Evolutionary conservation across 1,140 invertebrate species (phyloP).

Genomic region (Orchesella cincta): DNA sequence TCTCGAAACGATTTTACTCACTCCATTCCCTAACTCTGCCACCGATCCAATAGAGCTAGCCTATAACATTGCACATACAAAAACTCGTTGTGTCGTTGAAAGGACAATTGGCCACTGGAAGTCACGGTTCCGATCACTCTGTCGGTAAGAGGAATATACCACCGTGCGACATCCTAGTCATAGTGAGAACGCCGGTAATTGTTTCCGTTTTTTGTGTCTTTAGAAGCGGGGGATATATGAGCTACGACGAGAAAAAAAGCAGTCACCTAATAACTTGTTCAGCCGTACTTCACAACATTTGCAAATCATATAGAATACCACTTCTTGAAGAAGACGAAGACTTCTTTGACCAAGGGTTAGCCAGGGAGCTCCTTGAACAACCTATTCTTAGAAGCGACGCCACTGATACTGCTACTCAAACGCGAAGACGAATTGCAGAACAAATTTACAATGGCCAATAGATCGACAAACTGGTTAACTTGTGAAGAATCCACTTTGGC

Average conservation of each 20-base stretch:
- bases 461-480: too few relatives aligned
- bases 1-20: conserved; percentile 29
- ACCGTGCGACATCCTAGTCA: background rate
- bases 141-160: background rate
- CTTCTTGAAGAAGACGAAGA: background rate
- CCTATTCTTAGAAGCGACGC: background rate
- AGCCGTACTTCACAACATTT: background rate
- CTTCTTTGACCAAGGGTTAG: background rate
- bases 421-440: background rate
- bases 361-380: background rate
- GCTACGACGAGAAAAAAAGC: background rate
- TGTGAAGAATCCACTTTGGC: too few relatives aligned
- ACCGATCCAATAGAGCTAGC: background rate
- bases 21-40: background rate
- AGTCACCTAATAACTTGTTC: background rate
- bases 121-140: conserved; percentile 32
- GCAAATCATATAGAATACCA: background rate
- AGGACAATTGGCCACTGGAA: conserved; percentile 42
- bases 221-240: background rate
- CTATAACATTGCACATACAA: background rate
- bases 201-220: too few relatives aligned
- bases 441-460: background rate
- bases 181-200: background rate
- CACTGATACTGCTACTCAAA: background rate
- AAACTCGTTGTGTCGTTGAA: conserved; percentile 30